phyloP scores from a whole-genome alignment of 2,113 vertebrate genomes.

The Ivindomyrus marchei region DNA sequence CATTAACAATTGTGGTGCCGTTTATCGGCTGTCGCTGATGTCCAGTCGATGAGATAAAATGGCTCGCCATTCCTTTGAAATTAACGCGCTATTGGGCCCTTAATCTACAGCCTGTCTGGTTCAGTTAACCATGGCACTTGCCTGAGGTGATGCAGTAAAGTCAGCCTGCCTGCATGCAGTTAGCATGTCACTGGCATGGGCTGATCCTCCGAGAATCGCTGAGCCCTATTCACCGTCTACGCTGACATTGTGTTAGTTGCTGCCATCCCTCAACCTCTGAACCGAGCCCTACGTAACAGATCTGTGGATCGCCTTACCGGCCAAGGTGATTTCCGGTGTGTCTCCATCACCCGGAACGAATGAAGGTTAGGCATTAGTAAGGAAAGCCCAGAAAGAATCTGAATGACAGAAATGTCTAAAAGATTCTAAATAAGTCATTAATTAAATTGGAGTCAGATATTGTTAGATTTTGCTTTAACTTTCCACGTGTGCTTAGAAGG shows the following conservation, averaged over 20 bases:
- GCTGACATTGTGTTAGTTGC: not conserved
- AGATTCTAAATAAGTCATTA: not conserved
- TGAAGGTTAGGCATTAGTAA: not conserved
- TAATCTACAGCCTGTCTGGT: not conserved
- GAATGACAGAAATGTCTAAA: not conserved
- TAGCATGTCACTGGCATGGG: not conserved
- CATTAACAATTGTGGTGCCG: constrained; percentile 38
- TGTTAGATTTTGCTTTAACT: not conserved
- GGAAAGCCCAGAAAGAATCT: not conserved
- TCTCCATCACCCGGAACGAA: not conserved
- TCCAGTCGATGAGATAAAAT: constrained; percentile 42
- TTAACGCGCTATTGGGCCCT: not conserved
- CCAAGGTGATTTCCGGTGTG: not conserved
- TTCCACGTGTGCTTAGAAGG: not conserved
- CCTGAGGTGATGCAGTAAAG: not conserved
- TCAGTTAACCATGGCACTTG: not conserved
- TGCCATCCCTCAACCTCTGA: not conserved
- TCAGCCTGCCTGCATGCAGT: not conserved
- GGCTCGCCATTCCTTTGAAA: not conserved
- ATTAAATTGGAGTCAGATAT: not conserved
- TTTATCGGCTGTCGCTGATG: constrained; percentile 51
- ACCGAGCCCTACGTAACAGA: not conserved
- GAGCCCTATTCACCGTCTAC: not conserved
- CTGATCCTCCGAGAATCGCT: not conserved
- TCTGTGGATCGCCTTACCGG: not conserved